These are phyloP conservation scores for Tragelaphus scriptus DNA, from an alignment of 2,113 vertebrate genomes.

Conservation along the genomic window DNA sequence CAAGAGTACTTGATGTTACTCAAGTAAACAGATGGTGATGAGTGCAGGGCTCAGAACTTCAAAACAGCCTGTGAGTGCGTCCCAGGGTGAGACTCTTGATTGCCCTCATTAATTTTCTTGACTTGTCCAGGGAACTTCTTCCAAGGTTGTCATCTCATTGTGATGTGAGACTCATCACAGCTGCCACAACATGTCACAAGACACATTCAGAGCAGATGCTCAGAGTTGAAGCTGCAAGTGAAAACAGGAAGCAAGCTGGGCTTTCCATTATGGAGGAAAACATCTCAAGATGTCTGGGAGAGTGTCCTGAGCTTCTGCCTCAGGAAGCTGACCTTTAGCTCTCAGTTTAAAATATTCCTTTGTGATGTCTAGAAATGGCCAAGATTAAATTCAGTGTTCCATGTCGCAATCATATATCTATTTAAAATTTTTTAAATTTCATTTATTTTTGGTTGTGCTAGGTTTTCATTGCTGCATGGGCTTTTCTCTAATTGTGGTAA, in stretches of 20 bases:
- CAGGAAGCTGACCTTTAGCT: neutral
- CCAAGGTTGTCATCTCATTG: neutral
- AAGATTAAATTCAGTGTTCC: neutral
- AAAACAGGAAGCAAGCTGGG: conserved; percentile 52
- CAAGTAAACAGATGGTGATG: neutral
- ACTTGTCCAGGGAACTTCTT: neutral
- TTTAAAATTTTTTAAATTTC: neutral
- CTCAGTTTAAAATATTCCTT: neutral
- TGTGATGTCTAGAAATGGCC: neutral
- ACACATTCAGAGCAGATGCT: neutral
- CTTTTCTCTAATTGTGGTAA: neutral
- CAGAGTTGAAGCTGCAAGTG: neutral
- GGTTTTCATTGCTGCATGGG: neutral
- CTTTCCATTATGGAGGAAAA: conserved; percentile 6
- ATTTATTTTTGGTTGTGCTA: neutral
- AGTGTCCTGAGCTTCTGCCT: neutral
- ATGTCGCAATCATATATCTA: neutral
- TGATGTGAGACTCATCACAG: neutral
- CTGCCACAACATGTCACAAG: neutral
- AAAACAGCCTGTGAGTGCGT: neutral
- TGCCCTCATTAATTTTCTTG: neutral
- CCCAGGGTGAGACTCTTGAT: neutral
- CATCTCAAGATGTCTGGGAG: neutral
- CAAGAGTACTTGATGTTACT: neutral
- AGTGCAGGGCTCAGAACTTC: neutral